phyloP scores from a whole-genome alignment of 2,888 invertebrate species.

The Heliconius ethilla region DNA sequence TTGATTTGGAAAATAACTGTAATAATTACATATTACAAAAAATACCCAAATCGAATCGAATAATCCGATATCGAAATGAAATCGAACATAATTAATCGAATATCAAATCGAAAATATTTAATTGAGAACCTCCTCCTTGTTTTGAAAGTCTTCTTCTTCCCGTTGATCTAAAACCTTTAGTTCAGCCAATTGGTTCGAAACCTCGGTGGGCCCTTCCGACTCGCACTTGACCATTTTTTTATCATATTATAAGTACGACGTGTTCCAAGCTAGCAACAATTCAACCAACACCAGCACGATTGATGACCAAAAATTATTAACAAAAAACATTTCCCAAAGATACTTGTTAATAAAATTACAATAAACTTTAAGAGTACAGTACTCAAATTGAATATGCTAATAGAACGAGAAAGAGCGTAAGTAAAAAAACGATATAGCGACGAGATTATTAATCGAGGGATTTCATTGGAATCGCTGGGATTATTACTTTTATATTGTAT shows the following conservation, averaged over 20 bases:
- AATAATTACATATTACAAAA: too few species aligned
- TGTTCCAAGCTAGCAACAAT: neutral
- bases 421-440: slow-evolving; percentile 14
- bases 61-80: too few species aligned
- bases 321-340: neutral
- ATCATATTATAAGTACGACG: too few species aligned
- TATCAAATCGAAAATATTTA: too few species aligned
- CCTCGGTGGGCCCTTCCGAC: neutral
- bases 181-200: too few species aligned
- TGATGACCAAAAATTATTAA: neutral
- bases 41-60: too few species aligned
- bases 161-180: too few species aligned
- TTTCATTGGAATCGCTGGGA: slow-evolving; percentile 7
- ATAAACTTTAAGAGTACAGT: slow-evolving; percentile 19
- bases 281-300: neutral
- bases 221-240: too few species aligned
- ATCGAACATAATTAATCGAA: too few species aligned
- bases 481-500: slow-evolving; percentile 18
- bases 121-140: too few species aligned
- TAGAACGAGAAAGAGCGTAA: slow-evolving; percentile 5
- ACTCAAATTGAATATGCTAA: slow-evolving; percentile 26
- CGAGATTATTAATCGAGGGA: slow-evolving; percentile 20
- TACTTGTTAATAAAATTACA: slow-evolving; percentile 10
- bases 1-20: too few species aligned
- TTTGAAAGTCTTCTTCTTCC: too few species aligned